Evolutionary conservation across 1,140 invertebrate genomes (phyloP), one percentile per base, ranked within the genome.

Genomic region (Panulirus ornatus): DNA sequence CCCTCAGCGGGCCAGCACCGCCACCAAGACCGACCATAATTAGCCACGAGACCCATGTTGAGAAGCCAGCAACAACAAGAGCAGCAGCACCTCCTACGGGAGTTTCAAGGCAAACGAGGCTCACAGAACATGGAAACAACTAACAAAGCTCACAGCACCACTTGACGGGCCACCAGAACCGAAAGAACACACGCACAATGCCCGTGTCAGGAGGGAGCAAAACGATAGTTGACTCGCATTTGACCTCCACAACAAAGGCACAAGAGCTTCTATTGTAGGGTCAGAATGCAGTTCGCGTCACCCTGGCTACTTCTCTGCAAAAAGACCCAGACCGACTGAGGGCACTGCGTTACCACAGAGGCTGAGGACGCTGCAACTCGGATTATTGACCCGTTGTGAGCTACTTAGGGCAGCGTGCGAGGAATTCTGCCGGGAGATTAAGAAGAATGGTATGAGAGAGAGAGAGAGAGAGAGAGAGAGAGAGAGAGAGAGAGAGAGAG

Each of bases 391-490:
- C n/a, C 44, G 16, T 42, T 47, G 27, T 81, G 27, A 36, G 44
- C 78, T 81, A 51, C 36, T 27, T 79, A 36, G 38, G 22, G 75
- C n/a, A 78, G 22, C 27, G 82, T n/a, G 82, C 34, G 42, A 22
- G 40, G 19, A n/a, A 22, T 16, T 14, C 36, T 27, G 38, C 27
- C 22, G 38, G 38, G 79, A 63, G 79, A 83, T 51, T 36, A 54
- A 83, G 81, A 70, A n/a, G 36, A 9, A 34, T 9, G n/a, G 9
- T 8, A 73, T 9, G 11, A 75, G 2, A 82, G 78, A 58, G 78
- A 82, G 78, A 58, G 78, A 82, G 47, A 58, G 78, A 82, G 47
- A 58, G 78, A 82, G 27, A 58, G 78, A 81, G 78, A 81, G 78
- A 81, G 47, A 81, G 78, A 58, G 22, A 81, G 11, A 34, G 47